Evolutionary conservation across 2,113 vertebrate genomes (phyloP).

Genomic region (Mustelus asterias): DNA sequence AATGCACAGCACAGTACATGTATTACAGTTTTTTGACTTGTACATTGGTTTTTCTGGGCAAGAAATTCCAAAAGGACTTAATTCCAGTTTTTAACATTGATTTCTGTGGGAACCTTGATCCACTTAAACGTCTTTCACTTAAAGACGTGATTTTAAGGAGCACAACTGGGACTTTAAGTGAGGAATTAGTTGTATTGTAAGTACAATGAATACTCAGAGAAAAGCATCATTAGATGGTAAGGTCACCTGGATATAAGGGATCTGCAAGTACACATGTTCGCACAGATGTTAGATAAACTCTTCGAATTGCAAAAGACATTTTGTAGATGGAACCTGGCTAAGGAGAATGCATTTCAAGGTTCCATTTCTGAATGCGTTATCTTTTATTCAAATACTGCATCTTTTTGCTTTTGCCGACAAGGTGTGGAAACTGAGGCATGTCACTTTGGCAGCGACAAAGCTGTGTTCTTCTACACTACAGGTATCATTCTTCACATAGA

Average conservation of each 20-base stretch:
- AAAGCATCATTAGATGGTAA: neutral
- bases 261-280: neutral
- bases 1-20: neutral
- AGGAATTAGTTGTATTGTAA: neutral
- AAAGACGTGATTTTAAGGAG: neutral
- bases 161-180: neutral
- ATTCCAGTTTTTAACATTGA: neutral
- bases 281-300: neutral
- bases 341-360: neutral
- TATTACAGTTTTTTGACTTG: neutral
- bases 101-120: neutral
- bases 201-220: neutral
- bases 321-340: neutral
- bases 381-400: slow-evolving; percentile 42
- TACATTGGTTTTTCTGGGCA: neutral
- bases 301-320: neutral
- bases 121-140: neutral
- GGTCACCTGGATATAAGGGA: neutral
- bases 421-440: slow-evolving; percentile 37
- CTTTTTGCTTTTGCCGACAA: slow-evolving; percentile 46
- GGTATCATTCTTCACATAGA: slow-evolving; percentile 41
- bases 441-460: slow-evolving; percentile 43
- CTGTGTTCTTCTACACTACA: slow-evolving; percentile 16
- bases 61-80: neutral
- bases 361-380: slow-evolving; percentile 39